These are phyloP conservation scores for Apamea anceps DNA, from an alignment of 2,888 invertebrate species.

Conservation along the genomic window DNA sequence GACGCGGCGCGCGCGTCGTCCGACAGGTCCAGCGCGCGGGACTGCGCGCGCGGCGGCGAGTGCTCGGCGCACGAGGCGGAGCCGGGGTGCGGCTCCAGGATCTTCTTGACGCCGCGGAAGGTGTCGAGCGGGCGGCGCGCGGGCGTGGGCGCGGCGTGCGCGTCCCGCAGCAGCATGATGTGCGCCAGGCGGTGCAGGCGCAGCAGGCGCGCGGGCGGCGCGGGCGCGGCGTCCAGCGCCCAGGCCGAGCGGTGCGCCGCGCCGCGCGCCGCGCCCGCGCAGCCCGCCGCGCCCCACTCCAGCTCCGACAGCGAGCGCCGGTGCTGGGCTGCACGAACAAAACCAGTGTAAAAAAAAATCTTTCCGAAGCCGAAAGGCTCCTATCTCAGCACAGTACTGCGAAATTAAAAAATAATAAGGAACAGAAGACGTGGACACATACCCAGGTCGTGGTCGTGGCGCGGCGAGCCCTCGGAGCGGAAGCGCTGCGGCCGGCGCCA, in stretches of 20 bases:
- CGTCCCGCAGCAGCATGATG: conserved; percentile 96
- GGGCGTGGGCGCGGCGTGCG: conserved; percentile 92
- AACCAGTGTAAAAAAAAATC: not conserved
- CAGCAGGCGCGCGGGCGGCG: conserved; percentile 82
- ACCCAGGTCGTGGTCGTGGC: conserved; percentile 74
- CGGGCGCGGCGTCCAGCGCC: conserved; percentile 77
- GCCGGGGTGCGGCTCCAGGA: conserved; percentile 92
- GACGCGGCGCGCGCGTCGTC: conserved; percentile 80
- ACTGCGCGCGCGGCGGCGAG: conserved; percentile 89
- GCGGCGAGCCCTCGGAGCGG: conserved; percentile 80
- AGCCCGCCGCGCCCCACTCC: conserved; percentile 91
- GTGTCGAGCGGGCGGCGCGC: conserved; percentile 93
- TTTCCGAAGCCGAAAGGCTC: too few species aligned
- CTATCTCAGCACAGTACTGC: too few species aligned
- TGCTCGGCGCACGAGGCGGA: conserved; percentile 95
- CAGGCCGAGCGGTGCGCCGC: conserved; percentile 47
- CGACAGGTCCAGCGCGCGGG: conserved; percentile 61
- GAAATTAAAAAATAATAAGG: too few species aligned
- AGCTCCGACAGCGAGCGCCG: conserved; percentile 94
- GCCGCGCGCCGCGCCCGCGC: conserved; percentile 63
- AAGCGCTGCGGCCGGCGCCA: conserved; percentile 83
- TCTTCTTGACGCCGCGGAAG: conserved; percentile 95
- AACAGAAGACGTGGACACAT: conserved; percentile 43
- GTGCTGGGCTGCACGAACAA: conserved; percentile 89
- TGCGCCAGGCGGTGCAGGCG: conserved; percentile 94